Conservation (phyloP, 1,140 invertebrate species). For the Scaptomyza montana region DNA sequence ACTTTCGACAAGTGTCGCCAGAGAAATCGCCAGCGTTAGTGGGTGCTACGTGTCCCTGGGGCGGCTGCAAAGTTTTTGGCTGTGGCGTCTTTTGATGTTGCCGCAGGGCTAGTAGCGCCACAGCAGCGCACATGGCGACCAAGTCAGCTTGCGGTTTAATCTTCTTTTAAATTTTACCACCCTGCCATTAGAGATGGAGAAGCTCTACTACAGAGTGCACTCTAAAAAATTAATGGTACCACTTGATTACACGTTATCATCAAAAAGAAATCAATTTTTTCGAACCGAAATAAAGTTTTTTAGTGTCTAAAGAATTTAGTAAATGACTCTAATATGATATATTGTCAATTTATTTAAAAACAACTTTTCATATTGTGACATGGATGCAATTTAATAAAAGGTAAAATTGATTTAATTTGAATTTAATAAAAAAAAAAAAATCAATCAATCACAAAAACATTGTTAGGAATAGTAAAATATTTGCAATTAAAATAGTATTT, state of each 20-base stretch:
- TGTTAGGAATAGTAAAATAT: too few species aligned
- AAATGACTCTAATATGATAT: neutral
- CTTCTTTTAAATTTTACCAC: slow-evolving; percentile 73
- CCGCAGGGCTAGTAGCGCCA: slow-evolving; percentile 6
- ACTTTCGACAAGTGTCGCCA: slow-evolving; percentile 78
- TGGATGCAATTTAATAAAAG: too few species aligned
- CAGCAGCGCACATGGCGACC: slow-evolving; percentile 31
- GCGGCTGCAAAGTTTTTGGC: slow-evolving; percentile 54
- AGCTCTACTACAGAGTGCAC: slow-evolving; percentile 48
- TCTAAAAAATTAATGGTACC: neutral
- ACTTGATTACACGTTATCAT: neutral
- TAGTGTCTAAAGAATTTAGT: too few species aligned
- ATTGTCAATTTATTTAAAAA: neutral
- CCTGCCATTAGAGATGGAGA: neutral
- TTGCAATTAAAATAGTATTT: too few species aligned
- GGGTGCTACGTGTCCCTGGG: slow-evolving; percentile 41
- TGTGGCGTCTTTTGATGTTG: slow-evolving; percentile 47
- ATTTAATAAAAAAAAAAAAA: too few species aligned
- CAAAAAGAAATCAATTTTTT: neutral
- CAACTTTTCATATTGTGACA: too few species aligned
- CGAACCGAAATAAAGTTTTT: neutral
- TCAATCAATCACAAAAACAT: too few species aligned
- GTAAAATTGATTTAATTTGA: too few species aligned
- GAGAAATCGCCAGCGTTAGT: slow-evolving; percentile 58
- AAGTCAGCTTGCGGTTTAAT: slow-evolving; percentile 75